These are phyloP conservation scores for Silurus meridionalis DNA, from an alignment of 2,113 vertebrate genomes.

Conservation along the genomic window DNA sequence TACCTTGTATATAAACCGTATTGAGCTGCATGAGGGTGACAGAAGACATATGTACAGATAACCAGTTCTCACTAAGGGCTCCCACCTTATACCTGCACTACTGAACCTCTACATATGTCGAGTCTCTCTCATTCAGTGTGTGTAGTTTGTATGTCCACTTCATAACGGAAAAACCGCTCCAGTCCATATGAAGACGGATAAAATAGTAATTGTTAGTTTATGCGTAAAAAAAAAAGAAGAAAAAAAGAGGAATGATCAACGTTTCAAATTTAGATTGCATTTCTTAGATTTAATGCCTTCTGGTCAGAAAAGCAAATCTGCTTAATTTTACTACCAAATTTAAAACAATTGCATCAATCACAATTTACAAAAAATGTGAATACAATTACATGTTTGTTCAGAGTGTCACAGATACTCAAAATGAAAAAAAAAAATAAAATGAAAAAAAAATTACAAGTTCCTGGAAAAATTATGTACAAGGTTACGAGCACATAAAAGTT, in stretches of 20 bases:
- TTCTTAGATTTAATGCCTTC: not conserved
- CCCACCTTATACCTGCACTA: not conserved
- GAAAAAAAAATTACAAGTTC: constrained; percentile 40
- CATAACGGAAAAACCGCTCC: not conserved
- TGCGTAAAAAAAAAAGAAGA: not conserved
- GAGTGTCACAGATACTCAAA: constrained; percentile 72
- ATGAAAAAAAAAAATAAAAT: constrained; percentile 66
- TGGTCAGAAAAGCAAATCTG: not conserved
- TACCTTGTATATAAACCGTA: constrained; percentile 59
- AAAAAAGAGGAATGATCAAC: constrained; percentile 34
- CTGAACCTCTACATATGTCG: not conserved
- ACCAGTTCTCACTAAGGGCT: not conserved
- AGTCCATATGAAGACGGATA: not conserved
- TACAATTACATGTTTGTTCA: constrained; percentile 75
- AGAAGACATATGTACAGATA: constrained; percentile 7
- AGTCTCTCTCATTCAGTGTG: not conserved
- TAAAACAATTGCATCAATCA: constrained; percentile 45
- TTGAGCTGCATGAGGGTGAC: constrained; percentile 34
- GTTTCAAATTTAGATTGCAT: constrained; percentile 10
- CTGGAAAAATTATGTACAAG: constrained; percentile 67
- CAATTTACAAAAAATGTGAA: constrained; percentile 77
- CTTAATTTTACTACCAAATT: constrained; percentile 22
- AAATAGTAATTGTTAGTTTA: not conserved
- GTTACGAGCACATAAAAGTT: constrained; percentile 64
- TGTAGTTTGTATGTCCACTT: not conserved